Evolutionary conservation across 2,888 invertebrate genomes (phyloP), one percentile per base, ranked within the genome.

Genomic region (Heliconius aoede): DNA sequence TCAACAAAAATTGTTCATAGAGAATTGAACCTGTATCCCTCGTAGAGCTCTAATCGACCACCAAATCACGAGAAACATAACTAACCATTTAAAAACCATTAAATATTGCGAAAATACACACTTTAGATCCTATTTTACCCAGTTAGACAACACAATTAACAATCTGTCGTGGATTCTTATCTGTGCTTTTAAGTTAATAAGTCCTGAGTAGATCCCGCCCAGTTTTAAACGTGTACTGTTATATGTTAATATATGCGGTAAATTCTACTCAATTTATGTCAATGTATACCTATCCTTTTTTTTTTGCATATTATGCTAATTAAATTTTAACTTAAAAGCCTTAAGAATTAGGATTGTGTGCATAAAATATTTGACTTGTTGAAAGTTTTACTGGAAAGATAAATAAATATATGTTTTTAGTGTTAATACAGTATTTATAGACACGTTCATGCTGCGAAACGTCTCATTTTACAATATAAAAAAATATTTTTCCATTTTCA

Each of bases 151-250:
- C 40, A 40, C 36, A 72, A 61, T 72, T 72, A 61, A 61, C 60
- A 61, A 72, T 72, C 61, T 72, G 61, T 72, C 72, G 40, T 40
- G 72, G 75, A 9, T 36, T 55, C 60, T 62, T 78, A 78, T 78
- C 77, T 78, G 61, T 58, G 75, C 72, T 75, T 78, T 74, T 78
- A 78, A 78, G 77, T 75, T 62, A 72, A 68, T 75, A 74, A 72
- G 67, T 72, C 15, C 55, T 64, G 69, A 73, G 40, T 64, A 72
- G 72, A 51, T 61, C 36, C 74, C 74, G 75, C 77, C 77, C 75
- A 78, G 77, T 67, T 62, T 75, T 46, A 67, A 51, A 68, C 62
- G 61, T 15, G 40, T 51, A 76, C 58, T 74, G 64, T 60, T 74
- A 75, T 68, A 74, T 67, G 74, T 64, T 65, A 58, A 77, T 77